A percentile compares a stretch with the other conserved stretches of the same genome.
Conservation (phyloP, 2,797 vertebrate genomes). For the Salarias fasciatus region DNA sequence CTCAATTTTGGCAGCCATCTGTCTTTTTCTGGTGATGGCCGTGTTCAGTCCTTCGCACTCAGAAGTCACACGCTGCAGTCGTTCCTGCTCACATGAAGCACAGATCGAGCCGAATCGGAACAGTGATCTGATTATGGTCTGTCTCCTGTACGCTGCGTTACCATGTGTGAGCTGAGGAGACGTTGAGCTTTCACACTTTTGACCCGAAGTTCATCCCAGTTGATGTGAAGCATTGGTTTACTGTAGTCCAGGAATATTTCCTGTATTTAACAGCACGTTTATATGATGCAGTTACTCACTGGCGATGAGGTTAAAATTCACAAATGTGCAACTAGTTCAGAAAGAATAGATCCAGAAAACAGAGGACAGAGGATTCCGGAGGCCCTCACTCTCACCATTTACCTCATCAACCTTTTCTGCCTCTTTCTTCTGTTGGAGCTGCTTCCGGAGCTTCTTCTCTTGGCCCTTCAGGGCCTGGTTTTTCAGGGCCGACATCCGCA, state of each 20-base stretch:
- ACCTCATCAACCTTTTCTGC: slow-evolving; percentile 48
- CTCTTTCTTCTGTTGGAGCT: slow-evolving; percentile 57
- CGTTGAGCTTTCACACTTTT: slow-evolving; percentile 45
- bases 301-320: no score
- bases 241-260: slow-evolving; percentile 42
- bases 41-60: slow-evolving; percentile 53
- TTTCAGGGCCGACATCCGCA: slow-evolving; percentile 52
- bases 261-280: no score
- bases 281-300: neutral
- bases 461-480: slow-evolving; percentile 46
- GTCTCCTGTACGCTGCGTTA: slow-evolving; percentile 11
- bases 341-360: no score
- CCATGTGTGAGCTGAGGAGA: slow-evolving; percentile 60
- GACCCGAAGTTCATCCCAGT: slow-evolving; percentile 41
- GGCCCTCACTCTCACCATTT: neutral
- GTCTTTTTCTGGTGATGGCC: slow-evolving; percentile 51
- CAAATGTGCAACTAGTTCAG: no score
- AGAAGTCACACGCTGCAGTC: slow-evolving; percentile 45
- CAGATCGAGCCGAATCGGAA: neutral
- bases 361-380: no score
- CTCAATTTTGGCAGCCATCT: slow-evolving; percentile 47
- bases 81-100: slow-evolving; percentile 44
- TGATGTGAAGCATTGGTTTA: slow-evolving; percentile 23
- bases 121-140: neutral
- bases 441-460: slow-evolving; percentile 60